These are phyloP conservation scores for Tragopan temminckii DNA, from an alignment of 2,797 vertebrate genomes.

Conservation along the genomic window DNA sequence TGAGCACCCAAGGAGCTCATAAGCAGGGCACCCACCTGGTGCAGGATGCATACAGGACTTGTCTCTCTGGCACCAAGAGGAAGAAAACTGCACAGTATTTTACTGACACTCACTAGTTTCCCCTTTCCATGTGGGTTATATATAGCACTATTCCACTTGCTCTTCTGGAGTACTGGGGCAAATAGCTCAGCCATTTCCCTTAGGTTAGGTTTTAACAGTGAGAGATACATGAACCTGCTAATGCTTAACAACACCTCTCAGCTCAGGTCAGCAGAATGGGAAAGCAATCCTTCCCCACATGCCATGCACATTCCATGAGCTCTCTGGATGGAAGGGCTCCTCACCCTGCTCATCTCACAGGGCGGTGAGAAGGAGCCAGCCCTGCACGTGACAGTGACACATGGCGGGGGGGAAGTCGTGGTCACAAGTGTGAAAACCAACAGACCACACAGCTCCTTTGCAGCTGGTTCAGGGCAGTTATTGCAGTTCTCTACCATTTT, in stretches of 20 bases:
- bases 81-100: not conserved
- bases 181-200: not conserved
- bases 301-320: not conserved
- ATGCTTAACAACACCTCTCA: not conserved
- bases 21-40: not conserved
- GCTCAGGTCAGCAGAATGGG: not conserved
- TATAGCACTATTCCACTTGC: not conserved
- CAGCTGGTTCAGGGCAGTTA: not conserved
- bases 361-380: not conserved
- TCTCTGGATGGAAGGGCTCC: not conserved
- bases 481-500: not conserved
- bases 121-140: not conserved
- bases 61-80: not conserved
- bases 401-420: constrained; percentile 20
- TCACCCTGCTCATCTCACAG: not conserved
- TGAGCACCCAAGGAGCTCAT: fast-evolving
- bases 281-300: not conserved
- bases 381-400: not conserved
- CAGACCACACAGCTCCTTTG: not conserved
- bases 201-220: not conserved
- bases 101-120: not conserved
- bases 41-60: not conserved
- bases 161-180: not conserved
- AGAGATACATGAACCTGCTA: not conserved
- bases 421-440: constrained; percentile 18